Evolutionary conservation across 2,888 invertebrate genomes (phyloP).

Genomic region (Mimachlamys varia): DNA sequence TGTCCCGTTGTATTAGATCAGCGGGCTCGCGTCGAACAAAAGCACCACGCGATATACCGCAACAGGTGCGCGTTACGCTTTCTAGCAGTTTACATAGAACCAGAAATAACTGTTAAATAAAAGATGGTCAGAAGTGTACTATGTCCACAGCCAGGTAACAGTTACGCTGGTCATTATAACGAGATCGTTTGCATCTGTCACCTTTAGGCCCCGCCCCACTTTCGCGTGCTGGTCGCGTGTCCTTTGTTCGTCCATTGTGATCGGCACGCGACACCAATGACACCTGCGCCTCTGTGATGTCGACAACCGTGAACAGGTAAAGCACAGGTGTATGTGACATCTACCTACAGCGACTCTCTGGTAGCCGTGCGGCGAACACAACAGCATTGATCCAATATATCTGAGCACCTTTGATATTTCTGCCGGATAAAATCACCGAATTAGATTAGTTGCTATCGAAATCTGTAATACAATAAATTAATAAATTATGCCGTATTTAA

Average conservation of each 20-base stretch:
- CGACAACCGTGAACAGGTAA: constrained; percentile 12
- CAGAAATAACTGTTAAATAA: background rate
- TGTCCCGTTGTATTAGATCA: background rate
- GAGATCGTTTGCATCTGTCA: background rate
- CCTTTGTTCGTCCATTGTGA: constrained; percentile 6
- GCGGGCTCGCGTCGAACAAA: background rate
- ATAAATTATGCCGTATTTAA: too few species aligned
- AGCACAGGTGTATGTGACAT: constrained; percentile 8
- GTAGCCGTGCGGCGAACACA: too few species aligned
- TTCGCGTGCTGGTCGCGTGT: constrained; percentile 13
- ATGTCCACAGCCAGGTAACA: background rate
- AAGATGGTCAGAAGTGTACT: background rate
- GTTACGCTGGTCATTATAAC: constrained; percentile 26
- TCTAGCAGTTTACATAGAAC: background rate
- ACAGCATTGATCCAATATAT: too few species aligned
- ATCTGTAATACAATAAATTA: too few species aligned
- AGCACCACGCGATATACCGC: background rate
- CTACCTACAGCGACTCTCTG: background rate
- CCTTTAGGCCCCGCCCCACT: background rate
- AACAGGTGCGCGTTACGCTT: constrained; percentile 14
- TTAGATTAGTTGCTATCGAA: too few species aligned
- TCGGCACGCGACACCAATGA: constrained; percentile 19
- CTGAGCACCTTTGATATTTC: too few species aligned
- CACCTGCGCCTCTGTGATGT: constrained; percentile 5
- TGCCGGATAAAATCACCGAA: too few species aligned